A percentile compares a stretch with the other conserved stretches of the same genome.
Evolutionary conservation across 1,140 invertebrate species (phyloP).

Genomic region (Aleiodes sp.): DNA sequence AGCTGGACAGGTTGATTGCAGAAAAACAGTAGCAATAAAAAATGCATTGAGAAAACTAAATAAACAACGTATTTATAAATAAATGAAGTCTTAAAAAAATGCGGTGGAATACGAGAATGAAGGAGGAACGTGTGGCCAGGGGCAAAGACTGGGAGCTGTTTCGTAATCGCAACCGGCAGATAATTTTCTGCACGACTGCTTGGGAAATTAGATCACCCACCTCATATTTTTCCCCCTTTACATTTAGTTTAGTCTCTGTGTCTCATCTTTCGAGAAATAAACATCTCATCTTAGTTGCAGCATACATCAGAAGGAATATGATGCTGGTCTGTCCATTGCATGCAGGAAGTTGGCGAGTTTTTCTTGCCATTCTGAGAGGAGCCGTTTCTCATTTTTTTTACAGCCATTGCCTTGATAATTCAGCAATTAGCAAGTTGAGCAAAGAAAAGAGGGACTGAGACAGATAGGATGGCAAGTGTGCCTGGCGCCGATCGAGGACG

Average conservation of each 20-base stretch:
- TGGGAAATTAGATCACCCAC: slow-evolving; percentile 67
- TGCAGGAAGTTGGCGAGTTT: slow-evolving; percentile 55
- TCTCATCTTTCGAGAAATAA: slow-evolving; percentile 1
- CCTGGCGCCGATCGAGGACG: slow-evolving; percentile 6
- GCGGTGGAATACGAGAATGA: slow-evolving; percentile 33
- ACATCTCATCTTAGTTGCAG: slow-evolving; percentile 19
- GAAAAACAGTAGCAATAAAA: neutral
- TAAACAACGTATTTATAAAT: slow-evolving; percentile 9
- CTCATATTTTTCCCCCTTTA: slow-evolving; percentile 41
- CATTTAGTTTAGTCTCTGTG: slow-evolving; percentile 4
- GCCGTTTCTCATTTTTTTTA: slow-evolving; percentile 35
- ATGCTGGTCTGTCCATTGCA: slow-evolving; percentile 45
- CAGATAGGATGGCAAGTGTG: neutral
- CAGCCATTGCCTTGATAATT: slow-evolving; percentile 56
- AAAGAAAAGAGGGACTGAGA: neutral
- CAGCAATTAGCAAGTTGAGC: slow-evolving; percentile 55
- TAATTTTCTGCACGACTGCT: slow-evolving; percentile 67
- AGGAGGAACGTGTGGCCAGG: slow-evolving; percentile 51
- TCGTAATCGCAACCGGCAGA: slow-evolving; percentile 62
- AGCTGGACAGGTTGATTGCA: slow-evolving; percentile 19
- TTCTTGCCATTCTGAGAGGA: slow-evolving; percentile 31
- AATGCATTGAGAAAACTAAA: neutral
- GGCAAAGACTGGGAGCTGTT: slow-evolving; percentile 65
- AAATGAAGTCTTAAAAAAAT: slow-evolving; percentile 43
- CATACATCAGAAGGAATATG: slow-evolving; percentile 24